Conservation (phyloP, 2,113 vertebrate genomes). For the Stictonetta naevosa region DNA sequence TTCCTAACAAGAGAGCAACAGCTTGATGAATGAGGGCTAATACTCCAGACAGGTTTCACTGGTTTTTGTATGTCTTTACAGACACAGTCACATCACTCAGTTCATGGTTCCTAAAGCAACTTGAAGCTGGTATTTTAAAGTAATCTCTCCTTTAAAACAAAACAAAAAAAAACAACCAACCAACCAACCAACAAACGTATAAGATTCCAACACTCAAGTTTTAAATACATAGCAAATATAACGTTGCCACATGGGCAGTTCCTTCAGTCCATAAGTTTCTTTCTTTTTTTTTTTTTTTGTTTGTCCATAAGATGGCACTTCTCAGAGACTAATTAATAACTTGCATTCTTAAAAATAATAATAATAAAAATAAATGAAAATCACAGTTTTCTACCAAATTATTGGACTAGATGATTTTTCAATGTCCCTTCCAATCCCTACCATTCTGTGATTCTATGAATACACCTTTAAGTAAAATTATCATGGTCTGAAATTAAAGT, state of each 20-base stretch:
- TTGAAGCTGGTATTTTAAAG: not conserved
- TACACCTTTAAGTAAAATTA: not conserved
- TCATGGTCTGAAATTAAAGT: not conserved
- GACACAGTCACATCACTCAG: not conserved
- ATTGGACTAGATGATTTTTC: not conserved
- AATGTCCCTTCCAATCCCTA: not conserved
- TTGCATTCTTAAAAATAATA: not conserved
- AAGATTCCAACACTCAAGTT: not conserved
- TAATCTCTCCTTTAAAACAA: not conserved
- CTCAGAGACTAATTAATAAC: not conserved
- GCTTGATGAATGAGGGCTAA: not conserved
- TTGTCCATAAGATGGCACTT: no score
- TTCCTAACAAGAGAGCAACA: not conserved
- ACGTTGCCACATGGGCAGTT: not conserved
- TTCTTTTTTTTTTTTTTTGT: not conserved
- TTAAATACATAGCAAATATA: not conserved
- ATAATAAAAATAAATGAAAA: not conserved
- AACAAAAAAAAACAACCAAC: no score
- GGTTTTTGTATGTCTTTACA: not conserved
- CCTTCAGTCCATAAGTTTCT: not conserved
- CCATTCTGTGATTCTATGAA: not conserved
- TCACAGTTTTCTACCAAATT: not conserved
- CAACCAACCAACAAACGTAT: no score
- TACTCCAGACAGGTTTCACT: not conserved
- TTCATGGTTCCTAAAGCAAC: not conserved